Conservation (phyloP, 1,140 invertebrate genomes). For the Bombus sylvicola region DNA sequence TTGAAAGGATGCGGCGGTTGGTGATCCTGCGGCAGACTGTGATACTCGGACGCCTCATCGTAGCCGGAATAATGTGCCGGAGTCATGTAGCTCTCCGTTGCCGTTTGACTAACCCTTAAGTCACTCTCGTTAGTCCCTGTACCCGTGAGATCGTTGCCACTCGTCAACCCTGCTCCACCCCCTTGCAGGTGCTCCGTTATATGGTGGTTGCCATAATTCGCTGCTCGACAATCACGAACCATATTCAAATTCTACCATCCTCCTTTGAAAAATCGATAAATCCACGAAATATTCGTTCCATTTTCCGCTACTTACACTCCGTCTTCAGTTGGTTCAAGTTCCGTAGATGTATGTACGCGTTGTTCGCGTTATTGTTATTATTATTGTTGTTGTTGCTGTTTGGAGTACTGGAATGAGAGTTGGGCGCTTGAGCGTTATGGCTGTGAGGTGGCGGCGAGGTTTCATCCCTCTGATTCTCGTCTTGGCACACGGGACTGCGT, state of each 20-base stretch:
- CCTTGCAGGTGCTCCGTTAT: conserved; percentile 79
- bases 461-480: conserved; percentile 82
- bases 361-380: conserved; percentile 78
- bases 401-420: conserved; percentile 75
- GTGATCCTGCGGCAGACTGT: conserved; percentile 85
- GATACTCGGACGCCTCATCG: conserved; percentile 88
- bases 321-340: conserved; percentile 81
- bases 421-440: conserved; percentile 76
- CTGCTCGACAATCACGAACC: conserved; percentile 62
- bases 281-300: neutral
- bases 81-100: conserved; percentile 79
- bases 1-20: conserved; percentile 83
- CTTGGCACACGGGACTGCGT: conserved; percentile 83
- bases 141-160: conserved; percentile 68
- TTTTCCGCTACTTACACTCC: conserved; percentile 74
- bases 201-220: conserved; percentile 83
- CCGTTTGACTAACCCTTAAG: conserved; percentile 72
- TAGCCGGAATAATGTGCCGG: conserved; percentile 83
- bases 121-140: conserved; percentile 76
- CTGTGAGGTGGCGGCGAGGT: conserved; percentile 82
- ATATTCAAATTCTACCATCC: neutral
- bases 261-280: too few relatives aligned
- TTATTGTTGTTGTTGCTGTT: conserved; percentile 78
- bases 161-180: conserved; percentile 71
- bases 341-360: conserved; percentile 79